These are phyloP conservation scores for Callimico goeldii DNA, from an alignment of 2,797 vertebrate genomes.

Conservation along the genomic window DNA sequence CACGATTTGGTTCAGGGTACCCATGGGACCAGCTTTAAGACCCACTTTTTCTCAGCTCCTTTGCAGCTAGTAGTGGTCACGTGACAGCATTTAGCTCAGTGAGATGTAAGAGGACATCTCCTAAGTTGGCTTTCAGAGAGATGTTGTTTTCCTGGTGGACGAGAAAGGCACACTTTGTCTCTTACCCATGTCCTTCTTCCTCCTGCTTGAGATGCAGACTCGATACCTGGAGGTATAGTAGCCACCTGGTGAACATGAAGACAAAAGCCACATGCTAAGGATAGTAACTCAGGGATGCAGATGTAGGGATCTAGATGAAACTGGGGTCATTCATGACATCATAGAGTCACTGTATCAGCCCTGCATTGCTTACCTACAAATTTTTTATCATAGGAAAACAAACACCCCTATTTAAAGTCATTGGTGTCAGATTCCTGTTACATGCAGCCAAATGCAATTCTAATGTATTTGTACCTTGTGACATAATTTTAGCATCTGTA, in stretches of 20 bases:
- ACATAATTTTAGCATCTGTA: neutral
- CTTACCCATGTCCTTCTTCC: neutral
- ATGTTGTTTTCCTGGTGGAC: neutral
- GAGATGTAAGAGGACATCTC: neutral
- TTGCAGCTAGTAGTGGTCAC: neutral
- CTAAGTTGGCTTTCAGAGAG: neutral
- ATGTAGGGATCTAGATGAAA: neutral
- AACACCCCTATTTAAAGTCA: neutral
- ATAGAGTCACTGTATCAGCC: neutral
- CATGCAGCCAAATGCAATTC: neutral
- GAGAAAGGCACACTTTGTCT: neutral
- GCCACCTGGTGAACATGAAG: neutral
- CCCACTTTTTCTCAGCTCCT: neutral
- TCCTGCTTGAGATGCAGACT: neutral
- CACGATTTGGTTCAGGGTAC: neutral
- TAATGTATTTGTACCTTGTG: neutral
- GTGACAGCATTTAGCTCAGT: neutral
- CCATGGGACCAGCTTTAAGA: neutral
- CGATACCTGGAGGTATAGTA: neutral
- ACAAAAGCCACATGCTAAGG: neutral
- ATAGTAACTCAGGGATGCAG: neutral
- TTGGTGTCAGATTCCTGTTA: neutral
- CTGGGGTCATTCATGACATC: neutral
- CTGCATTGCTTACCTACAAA: too few relatives aligned
- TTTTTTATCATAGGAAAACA: neutral